phyloP scores from a whole-genome alignment of 2,113 vertebrate genomes.

The Ochotona princeps region DNA sequence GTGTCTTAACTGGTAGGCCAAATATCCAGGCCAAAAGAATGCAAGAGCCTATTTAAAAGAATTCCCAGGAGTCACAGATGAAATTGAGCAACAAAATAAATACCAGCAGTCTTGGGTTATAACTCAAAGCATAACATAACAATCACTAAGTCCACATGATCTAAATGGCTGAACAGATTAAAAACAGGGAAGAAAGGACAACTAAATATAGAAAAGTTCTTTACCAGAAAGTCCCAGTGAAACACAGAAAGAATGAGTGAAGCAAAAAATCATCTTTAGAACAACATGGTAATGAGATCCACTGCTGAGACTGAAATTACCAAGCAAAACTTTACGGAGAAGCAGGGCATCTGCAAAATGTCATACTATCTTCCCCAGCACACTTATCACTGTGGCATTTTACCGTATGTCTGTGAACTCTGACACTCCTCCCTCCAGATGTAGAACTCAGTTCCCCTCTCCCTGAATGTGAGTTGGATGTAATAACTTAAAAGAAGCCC shows the following conservation, averaged over 20 bases:
- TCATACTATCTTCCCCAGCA: not conserved
- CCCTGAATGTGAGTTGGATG: not conserved
- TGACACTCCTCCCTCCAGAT: not conserved
- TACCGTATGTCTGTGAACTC: not conserved
- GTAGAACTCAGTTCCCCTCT: not conserved
- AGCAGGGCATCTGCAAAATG: not conserved
- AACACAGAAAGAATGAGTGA: not conserved
- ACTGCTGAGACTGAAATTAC: not conserved
- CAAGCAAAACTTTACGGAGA: not conserved
- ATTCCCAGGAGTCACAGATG: not conserved
- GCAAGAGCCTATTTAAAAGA: not conserved
- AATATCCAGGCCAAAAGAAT: too few species aligned
- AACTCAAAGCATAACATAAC: not conserved
- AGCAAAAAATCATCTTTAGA: not conserved
- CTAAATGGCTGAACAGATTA: not conserved
- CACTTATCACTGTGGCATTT: conserved; percentile 15
- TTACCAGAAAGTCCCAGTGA: conserved; percentile 16
- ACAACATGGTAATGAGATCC: not conserved
- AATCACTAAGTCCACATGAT: not conserved
- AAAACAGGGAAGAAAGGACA: not conserved
- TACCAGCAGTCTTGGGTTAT: not conserved
- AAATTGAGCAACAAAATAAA: not conserved
- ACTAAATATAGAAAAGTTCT: conserved; percentile 20
- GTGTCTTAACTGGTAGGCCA: too few species aligned
- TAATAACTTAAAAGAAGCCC: not conserved